Base-by-base conservation (phyloP, 2,113 vertebrate species). In the Arothron firmamentum region DNA sequence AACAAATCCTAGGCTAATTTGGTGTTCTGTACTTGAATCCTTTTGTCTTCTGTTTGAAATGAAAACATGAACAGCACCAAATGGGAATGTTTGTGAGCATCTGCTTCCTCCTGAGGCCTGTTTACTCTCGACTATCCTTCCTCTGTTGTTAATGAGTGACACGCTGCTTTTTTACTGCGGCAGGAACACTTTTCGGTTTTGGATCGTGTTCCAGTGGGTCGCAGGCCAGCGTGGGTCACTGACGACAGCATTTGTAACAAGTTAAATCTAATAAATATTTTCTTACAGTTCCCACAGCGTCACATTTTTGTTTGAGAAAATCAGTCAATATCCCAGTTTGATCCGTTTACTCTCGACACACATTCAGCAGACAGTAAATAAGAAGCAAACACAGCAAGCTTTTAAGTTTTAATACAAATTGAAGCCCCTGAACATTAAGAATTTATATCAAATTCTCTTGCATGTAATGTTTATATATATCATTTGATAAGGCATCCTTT, bases 401-500 rank as follows among this genome's bases (percentile, higher is more conserved):
- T 72, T 60, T 49, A 47, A 59, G 8, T 79, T 83, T 87, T 80
- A 86, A 85, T 87, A 88, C 50, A 87, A 88, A 83, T 75, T 75
- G 75, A 87, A 84, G 77, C 78, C 74, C 79, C 60, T 79, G 70
- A 70, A 85, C 74, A 83, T 73, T 67, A 79, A 78, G 53, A 65
- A 73, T 77, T 79, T 79, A 56, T 72, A 68, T 73, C 67, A 77
- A 67, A 52, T 74, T 69, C 50, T 68, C 67, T 87, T 80, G 70
- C 67, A 75, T 78, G 72, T 70, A 48, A 18, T 74, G 65, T 83
- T 34, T 80, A 68, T 49, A 56, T 54, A 74, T 54, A 74, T 79
- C 46, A 65, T 75, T 69, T 72, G 1, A 67, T 83, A 85, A 88
- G 80, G 80, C 85, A 79, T 84, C 74, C 48, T 81, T 75, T 12